Evolutionary conservation across 2,113 vertebrate species (phyloP), one percentile per base, ranked within the genome.

Genomic region (Pterocles orientalis): DNA sequence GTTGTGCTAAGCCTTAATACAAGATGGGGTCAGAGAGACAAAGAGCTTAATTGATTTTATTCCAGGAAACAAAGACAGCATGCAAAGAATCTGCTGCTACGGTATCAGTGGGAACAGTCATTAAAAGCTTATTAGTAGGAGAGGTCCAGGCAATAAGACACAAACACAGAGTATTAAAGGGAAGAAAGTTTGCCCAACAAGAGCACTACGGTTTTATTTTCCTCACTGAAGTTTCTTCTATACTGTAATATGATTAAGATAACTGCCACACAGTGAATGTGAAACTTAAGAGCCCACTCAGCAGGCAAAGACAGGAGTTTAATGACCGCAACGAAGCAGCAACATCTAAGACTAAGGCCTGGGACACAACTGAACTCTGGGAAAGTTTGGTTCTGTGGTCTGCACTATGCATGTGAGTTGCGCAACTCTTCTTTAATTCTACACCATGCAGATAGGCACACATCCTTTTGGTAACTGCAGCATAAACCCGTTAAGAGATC

Each of bases 41-140:
- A 86, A 89, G 91, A 54, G 95, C 57, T 96, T 84, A 96, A 97
- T 87, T 94, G 97, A 95, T 97, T 95, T 88, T 85, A 68, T 91
- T 86, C 68, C 31, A 69, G 60, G 51, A 96, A 97, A 94, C 87
- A 90, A 94, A 95, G 95, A 69, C 70, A 56, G 54, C 60, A 26
- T 24, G 69, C 85, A 56, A 72, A 84, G 86, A 21, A 45, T 53
- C 56, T 65, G 60, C 39, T 82, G 72, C 90, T 86, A n/a, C 18
- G 82, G 2, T 7, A 66, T 58, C 92, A 39, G 79, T 84, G 81
- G 94, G 94, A 94, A 18, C 25, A 48, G 86, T 88, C 97, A 96
- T 96, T 96, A 97, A 95, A 96, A 93, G 72, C 96, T 96, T 86
- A 94, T 97, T 97, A 97, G 94, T 60, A 57, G 61, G 68, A 92